Evolutionary conservation across 2,797 vertebrate genomes (phyloP).

Genomic region (Loris lydekkerianus): DNA sequence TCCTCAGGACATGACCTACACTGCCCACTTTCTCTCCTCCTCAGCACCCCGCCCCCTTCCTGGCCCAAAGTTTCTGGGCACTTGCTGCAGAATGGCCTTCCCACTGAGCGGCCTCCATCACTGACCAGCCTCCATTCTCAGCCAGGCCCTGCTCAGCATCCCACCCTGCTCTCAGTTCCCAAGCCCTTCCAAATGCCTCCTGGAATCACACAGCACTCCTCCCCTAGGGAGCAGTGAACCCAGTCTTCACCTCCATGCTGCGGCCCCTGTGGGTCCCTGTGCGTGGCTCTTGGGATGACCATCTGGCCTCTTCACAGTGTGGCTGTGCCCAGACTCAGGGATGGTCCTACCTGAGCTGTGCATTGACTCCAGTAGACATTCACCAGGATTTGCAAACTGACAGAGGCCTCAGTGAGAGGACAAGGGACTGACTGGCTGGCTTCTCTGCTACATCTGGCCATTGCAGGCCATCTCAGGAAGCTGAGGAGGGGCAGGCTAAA

Average conservation of each 20-base stretch:
- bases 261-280: neutral
- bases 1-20: neutral
- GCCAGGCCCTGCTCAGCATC: neutral
- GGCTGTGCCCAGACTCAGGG: neutral
- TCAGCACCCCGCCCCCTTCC: neutral
- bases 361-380: too few relatives aligned
- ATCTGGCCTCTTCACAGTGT: too few relatives aligned
- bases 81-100: neutral
- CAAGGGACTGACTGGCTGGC: too few relatives aligned
- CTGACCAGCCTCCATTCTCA: too few relatives aligned
- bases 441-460: neutral
- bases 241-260: neutral
- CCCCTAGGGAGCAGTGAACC: neutral
- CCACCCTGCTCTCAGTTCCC: too few relatives aligned
- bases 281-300: neutral
- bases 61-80: neutral
- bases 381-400: neutral
- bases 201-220: neutral
- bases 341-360: neutral
- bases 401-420: accelerated
- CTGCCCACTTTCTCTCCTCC: neutral
- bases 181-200: neutral
- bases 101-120: neutral
- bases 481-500: neutral
- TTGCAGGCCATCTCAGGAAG: neutral